A percentile compares a stretch with the other conserved stretches of the same genome.
phyloP scores from a whole-genome alignment of 2,888 invertebrate genomes.

The Megamerina dolium region DNA sequence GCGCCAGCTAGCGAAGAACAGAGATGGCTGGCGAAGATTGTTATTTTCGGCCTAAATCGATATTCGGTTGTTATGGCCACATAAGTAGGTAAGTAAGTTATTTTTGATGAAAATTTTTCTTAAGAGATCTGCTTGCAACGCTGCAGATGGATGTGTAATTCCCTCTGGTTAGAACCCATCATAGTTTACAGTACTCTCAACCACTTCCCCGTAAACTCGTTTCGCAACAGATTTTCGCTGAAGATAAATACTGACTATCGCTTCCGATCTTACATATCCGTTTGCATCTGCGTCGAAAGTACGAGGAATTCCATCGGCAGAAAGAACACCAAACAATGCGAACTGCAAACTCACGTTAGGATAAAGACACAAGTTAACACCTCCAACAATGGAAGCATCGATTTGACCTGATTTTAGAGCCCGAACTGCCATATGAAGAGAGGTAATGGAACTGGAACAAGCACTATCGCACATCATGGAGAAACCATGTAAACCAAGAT shows the following conservation, averaged over 20 bases:
- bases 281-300: constrained; percentile 82
- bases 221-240: constrained; percentile 66
- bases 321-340: no score
- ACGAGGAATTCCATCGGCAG: constrained; percentile 82
- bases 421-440: no score
- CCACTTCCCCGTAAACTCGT: constrained; percentile 61
- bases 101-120: constrained; percentile 61
- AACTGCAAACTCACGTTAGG: no score
- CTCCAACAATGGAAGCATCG: constrained; percentile 85
- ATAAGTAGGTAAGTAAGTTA: no score
- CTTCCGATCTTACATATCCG: no score
- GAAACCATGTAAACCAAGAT: no score
- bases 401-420: constrained; percentile 73
- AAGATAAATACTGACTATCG: constrained; percentile 62
- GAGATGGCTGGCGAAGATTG: no score
- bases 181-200: constrained; percentile 74
- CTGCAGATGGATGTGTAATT: no score
- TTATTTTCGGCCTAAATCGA: no score
- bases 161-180: constrained; percentile 70
- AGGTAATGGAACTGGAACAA: constrained; percentile 88
- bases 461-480: constrained; percentile 86
- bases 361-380: no score
- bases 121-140: constrained; percentile 57
- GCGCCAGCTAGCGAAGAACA: no score
- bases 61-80: no score